These are phyloP conservation scores for Panzeria rudis DNA, from an alignment of 2,888 invertebrate species.

Conservation along the genomic window DNA sequence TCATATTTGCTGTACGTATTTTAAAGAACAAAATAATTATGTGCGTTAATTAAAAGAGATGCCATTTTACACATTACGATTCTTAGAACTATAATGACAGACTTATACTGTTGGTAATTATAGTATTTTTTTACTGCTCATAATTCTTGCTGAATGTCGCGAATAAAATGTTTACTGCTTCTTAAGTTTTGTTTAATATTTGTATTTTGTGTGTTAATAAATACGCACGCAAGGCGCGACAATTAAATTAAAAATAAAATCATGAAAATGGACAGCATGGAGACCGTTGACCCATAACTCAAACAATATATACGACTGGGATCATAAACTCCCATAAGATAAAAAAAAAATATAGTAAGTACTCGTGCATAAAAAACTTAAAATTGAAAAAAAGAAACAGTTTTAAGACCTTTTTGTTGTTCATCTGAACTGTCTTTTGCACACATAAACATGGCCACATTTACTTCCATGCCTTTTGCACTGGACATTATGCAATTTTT, in stretches of 20 bases:
- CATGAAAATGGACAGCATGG: conserved; percentile 80
- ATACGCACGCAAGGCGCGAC: conserved; percentile 80
- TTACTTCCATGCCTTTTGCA: conserved; percentile 55
- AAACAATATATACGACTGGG: conserved; percentile 33
- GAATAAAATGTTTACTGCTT: conserved; percentile 9
- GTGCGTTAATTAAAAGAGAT: conserved; percentile 32
- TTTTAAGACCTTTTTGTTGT: neutral
- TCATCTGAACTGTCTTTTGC: conserved; percentile 4
- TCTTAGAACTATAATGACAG: conserved; percentile 43
- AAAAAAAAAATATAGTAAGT: conserved; percentile 21
- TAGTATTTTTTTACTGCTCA: conserved; percentile 6
- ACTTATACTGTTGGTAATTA: conserved; percentile 22
- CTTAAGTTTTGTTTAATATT: conserved; percentile 23
- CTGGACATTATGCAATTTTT: conserved; percentile 40
- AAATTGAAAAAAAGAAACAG: neutral
- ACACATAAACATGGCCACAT: conserved; percentile 64
- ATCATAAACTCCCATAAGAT: conserved; percentile 58
- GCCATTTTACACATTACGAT: conserved; percentile 22
- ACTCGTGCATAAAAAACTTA: neutral
- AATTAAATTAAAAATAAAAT: conserved; percentile 82
- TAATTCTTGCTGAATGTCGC: conserved; percentile 35
- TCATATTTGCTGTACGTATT: neutral
- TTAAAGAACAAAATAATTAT: conserved; percentile 4
- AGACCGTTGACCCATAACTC: conserved; percentile 74
- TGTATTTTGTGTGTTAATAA: conserved; percentile 67